Evolutionary conservation across 2,113 vertebrate genomes (phyloP).

Genomic region (Dicrurus megarhynchus): DNA sequence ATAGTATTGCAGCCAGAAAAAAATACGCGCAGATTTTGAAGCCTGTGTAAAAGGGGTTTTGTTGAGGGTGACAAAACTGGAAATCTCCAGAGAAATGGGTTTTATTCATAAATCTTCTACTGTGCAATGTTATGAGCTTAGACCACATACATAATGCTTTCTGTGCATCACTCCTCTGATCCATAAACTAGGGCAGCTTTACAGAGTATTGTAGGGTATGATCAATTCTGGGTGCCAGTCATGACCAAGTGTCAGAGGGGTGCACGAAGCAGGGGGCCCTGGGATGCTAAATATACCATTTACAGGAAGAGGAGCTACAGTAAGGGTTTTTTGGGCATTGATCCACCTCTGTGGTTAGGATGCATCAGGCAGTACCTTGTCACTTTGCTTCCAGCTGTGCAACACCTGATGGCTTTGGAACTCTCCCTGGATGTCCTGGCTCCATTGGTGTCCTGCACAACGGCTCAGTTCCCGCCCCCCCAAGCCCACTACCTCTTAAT

Average conservation of each 20-base stretch:
- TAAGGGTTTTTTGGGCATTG: accelerated
- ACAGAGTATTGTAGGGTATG: neutral
- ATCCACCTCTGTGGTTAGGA: neutral
- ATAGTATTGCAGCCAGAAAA: neutral
- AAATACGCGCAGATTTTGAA: neutral
- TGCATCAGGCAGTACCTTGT: neutral
- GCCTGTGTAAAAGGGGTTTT: constrained; percentile 7
- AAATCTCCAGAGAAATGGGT: constrained; percentile 5
- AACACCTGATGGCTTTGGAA: neutral
- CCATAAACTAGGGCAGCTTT: neutral
- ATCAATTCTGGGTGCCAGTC: neutral
- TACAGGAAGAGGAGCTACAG: neutral
- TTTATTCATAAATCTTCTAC: constrained; percentile 33
- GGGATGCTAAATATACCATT: neutral
- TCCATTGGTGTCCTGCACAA: neutral
- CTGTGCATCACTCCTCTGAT: neutral
- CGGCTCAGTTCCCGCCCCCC: accelerated
- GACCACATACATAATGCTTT: neutral
- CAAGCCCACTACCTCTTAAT: neutral
- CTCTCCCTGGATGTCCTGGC: neutral
- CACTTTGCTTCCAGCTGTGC: neutral
- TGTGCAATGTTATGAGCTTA: neutral
- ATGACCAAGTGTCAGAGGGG: neutral
- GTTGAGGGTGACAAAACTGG: constrained; percentile 1
- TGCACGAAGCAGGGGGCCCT: accelerated